Conservation (phyloP, 2,888 invertebrate species). For the Brassicogethes aeneus region DNA sequence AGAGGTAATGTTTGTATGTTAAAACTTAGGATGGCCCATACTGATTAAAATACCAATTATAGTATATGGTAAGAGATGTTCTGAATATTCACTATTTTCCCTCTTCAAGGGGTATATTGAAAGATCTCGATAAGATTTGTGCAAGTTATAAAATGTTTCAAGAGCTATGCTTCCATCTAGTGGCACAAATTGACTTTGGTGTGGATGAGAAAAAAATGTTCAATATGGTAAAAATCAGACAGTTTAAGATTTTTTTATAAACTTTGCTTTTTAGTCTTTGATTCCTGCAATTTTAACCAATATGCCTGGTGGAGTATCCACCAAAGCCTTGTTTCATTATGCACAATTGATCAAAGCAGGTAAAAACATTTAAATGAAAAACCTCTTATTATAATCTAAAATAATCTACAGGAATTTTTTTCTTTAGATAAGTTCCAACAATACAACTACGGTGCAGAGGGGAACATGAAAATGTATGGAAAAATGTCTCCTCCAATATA, state of each 20-base stretch:
- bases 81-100: not conserved
- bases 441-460: slow-evolving; percentile 14
- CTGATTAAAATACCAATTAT: too few relatives aligned
- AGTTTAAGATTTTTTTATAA: too few relatives aligned
- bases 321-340: slow-evolving; percentile 16
- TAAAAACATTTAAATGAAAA: slow-evolving; percentile 6
- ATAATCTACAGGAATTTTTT: not conserved
- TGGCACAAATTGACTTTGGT: not conserved
- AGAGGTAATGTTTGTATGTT: too few relatives aligned
- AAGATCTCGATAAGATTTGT: not conserved
- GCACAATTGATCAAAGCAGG: slow-evolving; percentile 7
- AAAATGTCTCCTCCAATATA: slow-evolving; percentile 11
- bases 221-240: not conserved
- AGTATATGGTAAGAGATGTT: not conserved
- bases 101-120: not conserved
- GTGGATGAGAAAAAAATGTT: not conserved
- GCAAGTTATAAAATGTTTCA: not conserved
- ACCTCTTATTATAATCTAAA: not conserved
- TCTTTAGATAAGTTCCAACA: slow-evolving; percentile 11
- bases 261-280: not conserved
- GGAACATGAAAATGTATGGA: slow-evolving; percentile 12
- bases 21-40: too few relatives aligned
- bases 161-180: not conserved
- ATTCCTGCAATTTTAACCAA: not conserved
- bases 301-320: slow-evolving; percentile 8